Conservation (phyloP, 2,888 invertebrate species). For the Globia sparganii region DNA sequence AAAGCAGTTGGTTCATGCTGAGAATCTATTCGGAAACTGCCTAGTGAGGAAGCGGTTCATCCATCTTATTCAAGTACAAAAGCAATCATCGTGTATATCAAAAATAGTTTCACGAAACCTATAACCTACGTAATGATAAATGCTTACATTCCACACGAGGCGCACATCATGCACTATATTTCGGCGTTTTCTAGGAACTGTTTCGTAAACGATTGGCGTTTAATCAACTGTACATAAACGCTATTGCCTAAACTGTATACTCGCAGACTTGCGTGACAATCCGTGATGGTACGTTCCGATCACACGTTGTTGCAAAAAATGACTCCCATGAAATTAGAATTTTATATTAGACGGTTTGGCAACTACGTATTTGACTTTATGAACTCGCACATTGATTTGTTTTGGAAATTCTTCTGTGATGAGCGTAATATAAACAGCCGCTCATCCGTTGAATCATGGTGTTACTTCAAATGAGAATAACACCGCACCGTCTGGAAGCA, state of each 20-base stretch:
- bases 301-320: constrained; percentile 71
- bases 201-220: constrained; percentile 69
- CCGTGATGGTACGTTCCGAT: constrained; percentile 76
- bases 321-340: constrained; percentile 72
- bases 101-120: constrained; percentile 37
- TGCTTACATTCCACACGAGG: constrained; percentile 43
- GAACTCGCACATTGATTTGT: constrained; percentile 54
- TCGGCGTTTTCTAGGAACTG: constrained; percentile 67
- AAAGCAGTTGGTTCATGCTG: neutral
- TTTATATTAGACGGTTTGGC: constrained; percentile 64
- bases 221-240: constrained; percentile 64
- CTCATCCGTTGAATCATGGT: constrained; percentile 60
- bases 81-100: constrained; percentile 29
- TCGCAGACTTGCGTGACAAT: constrained; percentile 80
- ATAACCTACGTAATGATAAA: constrained; percentile 52
- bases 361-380: constrained; percentile 55
- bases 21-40: constrained; percentile 14
- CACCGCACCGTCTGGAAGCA: constrained; percentile 12
- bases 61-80: constrained; percentile 6
- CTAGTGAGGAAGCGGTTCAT: constrained; percentile 20
- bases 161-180: constrained; percentile 58
- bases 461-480: constrained; percentile 41
- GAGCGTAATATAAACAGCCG: constrained; percentile 52
- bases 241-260: constrained; percentile 76
- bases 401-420: constrained; percentile 61